A percentile compares a stretch with the other conserved stretches of the same genome.
Evolutionary conservation across 2,113 vertebrate genomes (phyloP).

Genomic region (Lota lota): DNA sequence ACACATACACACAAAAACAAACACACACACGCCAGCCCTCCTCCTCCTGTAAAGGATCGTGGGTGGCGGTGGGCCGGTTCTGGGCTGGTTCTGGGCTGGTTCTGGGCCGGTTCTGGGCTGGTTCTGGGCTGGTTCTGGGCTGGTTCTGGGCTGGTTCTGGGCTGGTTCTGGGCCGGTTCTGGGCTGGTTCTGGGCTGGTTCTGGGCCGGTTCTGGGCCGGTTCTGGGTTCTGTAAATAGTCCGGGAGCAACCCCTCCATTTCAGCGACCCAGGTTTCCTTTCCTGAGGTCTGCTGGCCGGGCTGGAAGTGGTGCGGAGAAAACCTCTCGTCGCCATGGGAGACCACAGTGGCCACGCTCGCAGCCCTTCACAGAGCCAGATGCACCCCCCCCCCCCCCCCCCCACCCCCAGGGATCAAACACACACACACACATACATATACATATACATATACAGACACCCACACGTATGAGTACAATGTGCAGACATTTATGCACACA

Average conservation of each 20-base stretch:
- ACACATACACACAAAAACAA: conserved; percentile 1
- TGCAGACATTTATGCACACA: not conserved
- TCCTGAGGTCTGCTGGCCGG: conserved; percentile 75
- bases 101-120: conserved; percentile 63
- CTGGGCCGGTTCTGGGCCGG: too few species aligned
- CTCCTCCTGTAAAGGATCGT: conserved; percentile 75
- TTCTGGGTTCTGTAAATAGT: conserved; percentile 74
- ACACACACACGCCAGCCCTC: conserved; percentile 15
- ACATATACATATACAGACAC: conserved; percentile 12
- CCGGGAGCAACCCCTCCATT: conserved; percentile 78
- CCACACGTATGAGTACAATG: not conserved
- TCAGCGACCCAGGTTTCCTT: conserved; percentile 79
- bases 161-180: conserved; percentile 61
- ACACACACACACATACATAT: not conserved
- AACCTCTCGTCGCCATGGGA: conserved; percentile 76
- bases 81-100: conserved; percentile 40
- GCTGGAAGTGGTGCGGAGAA: conserved; percentile 76
- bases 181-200: conserved; percentile 31
- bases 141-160: conserved; percentile 67
- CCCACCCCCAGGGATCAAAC: conserved; percentile 31
- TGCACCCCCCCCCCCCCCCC: too few species aligned
- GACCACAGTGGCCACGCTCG: conserved; percentile 72
- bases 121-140: too few species aligned
- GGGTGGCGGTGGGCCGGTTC: conserved; percentile 76
- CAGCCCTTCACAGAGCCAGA: conserved; percentile 76